Base-by-base conservation (phyloP, 2,113 vertebrate genomes). In the Chrysochloris asiatica region DNA sequence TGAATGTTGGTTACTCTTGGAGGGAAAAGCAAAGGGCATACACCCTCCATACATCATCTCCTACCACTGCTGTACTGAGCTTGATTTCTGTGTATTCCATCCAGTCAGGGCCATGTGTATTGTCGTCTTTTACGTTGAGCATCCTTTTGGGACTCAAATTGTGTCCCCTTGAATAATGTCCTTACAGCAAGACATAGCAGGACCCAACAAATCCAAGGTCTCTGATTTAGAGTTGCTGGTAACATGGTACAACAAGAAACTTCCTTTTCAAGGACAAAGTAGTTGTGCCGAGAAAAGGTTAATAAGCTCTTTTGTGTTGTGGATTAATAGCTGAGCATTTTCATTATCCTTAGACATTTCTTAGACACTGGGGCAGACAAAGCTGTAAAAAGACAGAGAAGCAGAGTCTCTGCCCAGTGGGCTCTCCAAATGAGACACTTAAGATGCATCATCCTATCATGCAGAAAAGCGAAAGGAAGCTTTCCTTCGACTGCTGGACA, bases 261-360 rank as follows among this genome's bases (percentile, higher is more conserved):
- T 16, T 61, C 16, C 67, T 63, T 82, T 45, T 86, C 77, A 93
- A 94, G 83, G 87, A 41, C 17, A 33, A 84, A 0, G 19, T 8
- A 76, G 30, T 6, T 28, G 0, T 73, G 61, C 8, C 65, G 54
- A 54, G 45, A 72, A 90, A 95, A 91, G 71, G 52, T 50, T 90
- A 83, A 80, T 67, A 83, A 71, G n/a, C 26, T 73, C 43, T 83
- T 93, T 43, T 67, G 63, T 83, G 41, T 24, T 41, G 8, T 5
- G 24, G 75, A 94, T 45, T 84, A 92, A 90, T 87, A 87, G 87
- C 61, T 56, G 47, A 86, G 95, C 85, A 93, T 71, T 93, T 82
- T 72, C 90, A 88, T 91, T 56, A 94, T 79, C 50, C 54, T 86
- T 73, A 91, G 95, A 84, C 73, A 90, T 71, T 94, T 93, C 91